Evolutionary conservation across 2,113 vertebrate genomes (phyloP), one percentile per base, ranked within the genome.

Genomic region (Dolichallabes microphthalmus): DNA sequence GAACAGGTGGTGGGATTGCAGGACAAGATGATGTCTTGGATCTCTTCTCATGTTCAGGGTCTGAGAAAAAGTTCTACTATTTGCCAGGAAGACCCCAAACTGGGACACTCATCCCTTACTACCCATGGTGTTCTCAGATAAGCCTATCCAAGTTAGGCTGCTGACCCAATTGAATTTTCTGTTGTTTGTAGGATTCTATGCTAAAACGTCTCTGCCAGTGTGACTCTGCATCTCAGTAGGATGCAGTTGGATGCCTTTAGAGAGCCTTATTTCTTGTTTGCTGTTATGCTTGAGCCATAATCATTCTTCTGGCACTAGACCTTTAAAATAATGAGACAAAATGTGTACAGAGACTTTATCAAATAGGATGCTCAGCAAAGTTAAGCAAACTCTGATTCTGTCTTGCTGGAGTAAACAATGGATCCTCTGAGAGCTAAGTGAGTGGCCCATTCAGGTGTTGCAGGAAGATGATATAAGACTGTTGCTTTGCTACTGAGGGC

Each of bases 271-370:
- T 64, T 53, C 78, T 89, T 80, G 85, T 90, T 90, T 88, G 86
- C 88, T 71, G 75, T 83, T 83, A 86, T 83, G 86, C 82, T 89
- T n/a, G 25, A 89, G 66, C 79, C 39, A 80, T 89, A 87, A 90
- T 86, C 77, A 90, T 86, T 89, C 86, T 90, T 86, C 80, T 69
- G 85, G 82, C 79, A 75, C 85, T 83, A 88, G 89, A 83, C 89
- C 85, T 88, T 88, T 86, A 86, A 89, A 88, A 89, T 83, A 87
- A 83, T 87, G 80, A 85, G 83, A 85, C 87, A 80, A 66, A 85
- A 89, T 83, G 88, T 82, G 80, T 85, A 85, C 55, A 87, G 82
- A 71, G n/a, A 35, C 80, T 63, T 68, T 80, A 66, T 83, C 80
- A 74, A 85, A 87, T 53, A 69, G 75, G 79, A 80, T 27, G 63